Conservation (phyloP, 2,797 vertebrate species). For the Sylvilagus floridanus region DNA sequence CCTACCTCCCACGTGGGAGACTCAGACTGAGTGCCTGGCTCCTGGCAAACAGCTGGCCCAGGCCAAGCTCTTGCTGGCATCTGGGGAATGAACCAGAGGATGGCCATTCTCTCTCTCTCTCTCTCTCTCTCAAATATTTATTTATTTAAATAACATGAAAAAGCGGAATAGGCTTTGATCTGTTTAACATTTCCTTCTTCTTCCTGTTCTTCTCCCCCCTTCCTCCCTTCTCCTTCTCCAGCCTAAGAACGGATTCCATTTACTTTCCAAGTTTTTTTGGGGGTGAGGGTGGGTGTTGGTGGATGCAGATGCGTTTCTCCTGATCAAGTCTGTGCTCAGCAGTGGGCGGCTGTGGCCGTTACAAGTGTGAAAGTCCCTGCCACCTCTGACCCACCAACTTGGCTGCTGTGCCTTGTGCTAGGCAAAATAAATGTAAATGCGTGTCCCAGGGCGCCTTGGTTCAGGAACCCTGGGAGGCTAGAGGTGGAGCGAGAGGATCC, state of each 20-base stretch:
- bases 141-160: too few relatives aligned
- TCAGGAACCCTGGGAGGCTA: background rate
- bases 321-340: background rate
- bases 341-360: background rate
- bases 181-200: background rate
- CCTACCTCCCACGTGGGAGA: too few relatives aligned
- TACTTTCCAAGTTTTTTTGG: background rate
- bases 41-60: too few relatives aligned
- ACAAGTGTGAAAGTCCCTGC: background rate
- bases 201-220: background rate
- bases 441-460: background rate
- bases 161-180: background rate
- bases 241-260: background rate
- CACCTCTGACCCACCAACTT: background rate
- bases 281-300: background rate
- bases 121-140: too few relatives aligned
- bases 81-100: too few relatives aligned
- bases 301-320: background rate
- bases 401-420: background rate
- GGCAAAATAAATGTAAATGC: background rate
- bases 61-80: too few relatives aligned
- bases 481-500: background rate
- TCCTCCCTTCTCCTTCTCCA: background rate
- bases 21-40: too few relatives aligned
- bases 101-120: too few relatives aligned